Percentiles rank a stretch among this genome's conserved stretches.
phyloP scores from a whole-genome alignment of 2,888 invertebrate genomes.

The Athalia circularis region DNA sequence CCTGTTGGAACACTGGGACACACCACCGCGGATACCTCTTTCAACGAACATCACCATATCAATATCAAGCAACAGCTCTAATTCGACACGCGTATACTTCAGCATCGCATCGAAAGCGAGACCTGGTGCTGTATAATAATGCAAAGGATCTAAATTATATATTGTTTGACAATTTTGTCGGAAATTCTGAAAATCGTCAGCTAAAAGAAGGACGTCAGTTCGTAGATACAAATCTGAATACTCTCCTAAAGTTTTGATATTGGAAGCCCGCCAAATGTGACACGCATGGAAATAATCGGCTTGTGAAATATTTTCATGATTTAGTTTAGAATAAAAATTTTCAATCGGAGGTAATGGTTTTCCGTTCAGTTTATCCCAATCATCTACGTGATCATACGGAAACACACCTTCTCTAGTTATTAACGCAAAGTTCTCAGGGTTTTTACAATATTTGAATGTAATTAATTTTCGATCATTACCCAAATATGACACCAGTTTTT shows the following conservation, averaged over 20 bases:
- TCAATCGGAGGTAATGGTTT: neutral
- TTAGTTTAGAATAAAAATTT: conserved; percentile 18
- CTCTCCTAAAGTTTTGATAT: conserved; percentile 56
- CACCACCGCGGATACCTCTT: no score
- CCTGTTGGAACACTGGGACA: no score
- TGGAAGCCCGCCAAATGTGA: conserved; percentile 59
- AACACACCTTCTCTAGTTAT: conserved; percentile 3
- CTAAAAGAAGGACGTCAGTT: conserved; percentile 59
- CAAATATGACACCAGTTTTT: conserved; percentile 55
- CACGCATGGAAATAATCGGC: conserved; percentile 48
- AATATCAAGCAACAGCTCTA: no score
- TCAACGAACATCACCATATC: no score
- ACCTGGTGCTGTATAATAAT: conserved; percentile 66
- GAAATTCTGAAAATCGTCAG: conserved; percentile 66
- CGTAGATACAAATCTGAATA: conserved; percentile 61
- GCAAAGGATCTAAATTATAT: conserved; percentile 63
- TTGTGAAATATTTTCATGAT: conserved; percentile 32
- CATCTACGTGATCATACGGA: neutral
- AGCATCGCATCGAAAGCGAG: conserved; percentile 67
- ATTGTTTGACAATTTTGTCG: conserved; percentile 54
- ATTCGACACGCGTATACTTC: conserved; percentile 51
- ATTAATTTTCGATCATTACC: neutral
- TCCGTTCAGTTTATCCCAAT: neutral
- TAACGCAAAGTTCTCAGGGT: no score
- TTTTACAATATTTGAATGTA: no score